phyloP scores from a whole-genome alignment of 2,888 invertebrate genomes.

The Lithophane ornitopus region DNA sequence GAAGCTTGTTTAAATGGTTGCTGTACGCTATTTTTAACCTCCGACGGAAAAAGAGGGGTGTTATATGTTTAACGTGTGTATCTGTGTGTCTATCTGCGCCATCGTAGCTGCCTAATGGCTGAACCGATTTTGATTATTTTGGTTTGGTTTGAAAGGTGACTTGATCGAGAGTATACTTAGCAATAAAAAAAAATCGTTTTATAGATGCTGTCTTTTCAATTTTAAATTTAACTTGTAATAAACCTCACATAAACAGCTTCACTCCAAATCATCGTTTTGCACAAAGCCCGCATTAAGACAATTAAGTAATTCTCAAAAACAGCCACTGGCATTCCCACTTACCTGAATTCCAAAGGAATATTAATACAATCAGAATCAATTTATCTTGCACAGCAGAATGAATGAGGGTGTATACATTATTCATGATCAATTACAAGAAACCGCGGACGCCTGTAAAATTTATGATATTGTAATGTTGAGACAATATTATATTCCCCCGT shows the following conservation, averaged over 20 bases:
- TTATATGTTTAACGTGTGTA: too few species aligned
- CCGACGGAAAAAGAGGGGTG: too few species aligned
- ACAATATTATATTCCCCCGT: conserved; percentile 54
- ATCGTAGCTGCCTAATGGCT: too few species aligned
- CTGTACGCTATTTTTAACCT: not conserved
- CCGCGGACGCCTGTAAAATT: conserved; percentile 69
- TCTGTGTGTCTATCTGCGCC: too few species aligned
- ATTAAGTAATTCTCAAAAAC: conserved; percentile 49
- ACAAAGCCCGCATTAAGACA: conserved; percentile 19
- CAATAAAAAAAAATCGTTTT: too few species aligned
- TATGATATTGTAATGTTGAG: conserved; percentile 64
- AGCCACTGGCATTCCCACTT: conserved; percentile 42
- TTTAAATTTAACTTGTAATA: too few species aligned
- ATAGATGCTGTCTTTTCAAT: too few species aligned
- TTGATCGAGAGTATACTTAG: too few species aligned
- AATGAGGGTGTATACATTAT: conserved; percentile 71
- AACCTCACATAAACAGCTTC: not conserved
- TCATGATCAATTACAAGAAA: conserved; percentile 75
- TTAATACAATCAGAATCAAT: conserved; percentile 74
- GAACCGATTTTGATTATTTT: too few species aligned
- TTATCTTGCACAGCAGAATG: conserved; percentile 69
- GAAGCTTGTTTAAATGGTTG: too few species aligned
- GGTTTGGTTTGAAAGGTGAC: too few species aligned
- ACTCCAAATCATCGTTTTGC: not conserved
- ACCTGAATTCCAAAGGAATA: conserved; percentile 66